Conservation (phyloP, 30 jellyfish, hydroid and myxozoan genomes). For the Chironex yamaguchii region DNA sequence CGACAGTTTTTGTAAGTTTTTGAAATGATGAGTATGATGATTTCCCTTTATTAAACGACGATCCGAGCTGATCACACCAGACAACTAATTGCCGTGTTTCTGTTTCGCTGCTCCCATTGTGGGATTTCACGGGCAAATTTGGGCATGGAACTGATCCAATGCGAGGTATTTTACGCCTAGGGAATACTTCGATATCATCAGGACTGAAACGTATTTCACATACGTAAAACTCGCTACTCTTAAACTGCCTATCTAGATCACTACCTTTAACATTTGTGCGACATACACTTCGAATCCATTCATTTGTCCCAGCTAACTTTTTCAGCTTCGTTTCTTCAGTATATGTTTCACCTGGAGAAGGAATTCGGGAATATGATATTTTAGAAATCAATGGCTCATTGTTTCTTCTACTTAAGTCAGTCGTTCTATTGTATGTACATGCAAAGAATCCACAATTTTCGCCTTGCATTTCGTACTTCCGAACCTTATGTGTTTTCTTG, state of each 20-base stretch:
- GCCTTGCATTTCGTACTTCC: conserved; percentile 8
- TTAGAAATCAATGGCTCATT: conserved; percentile 24
- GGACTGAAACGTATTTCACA: conserved; percentile 59
- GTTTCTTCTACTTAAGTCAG: conserved; percentile 19
- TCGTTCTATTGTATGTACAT: neutral
- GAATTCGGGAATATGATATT: conserved; percentile 15
- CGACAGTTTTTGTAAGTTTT: conserved; percentile 29
- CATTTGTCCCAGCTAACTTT: conserved; percentile 24
- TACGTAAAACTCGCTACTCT: conserved; percentile 9
- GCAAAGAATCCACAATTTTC: neutral
- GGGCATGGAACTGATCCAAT: conserved; percentile 45
- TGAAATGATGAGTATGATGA: conserved; percentile 19
- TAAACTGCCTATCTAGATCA: conserved; percentile 37
- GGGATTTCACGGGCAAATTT: conserved; percentile 46
- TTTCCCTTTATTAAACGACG: conserved; percentile 18
- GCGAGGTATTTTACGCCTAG: conserved; percentile 44
- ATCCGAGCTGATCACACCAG: conserved; percentile 13
- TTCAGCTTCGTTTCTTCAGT: neutral
- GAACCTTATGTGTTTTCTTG: neutral
- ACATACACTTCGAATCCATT: conserved; percentile 24
- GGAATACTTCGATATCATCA: conserved; percentile 43
- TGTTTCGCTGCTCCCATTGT: neutral
- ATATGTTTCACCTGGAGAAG: neutral
- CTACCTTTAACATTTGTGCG: conserved; percentile 22
- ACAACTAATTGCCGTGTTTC: conserved; percentile 12